A percentile compares a stretch with the other conserved stretches of the same genome.
Conservation (phyloP, 1,140 invertebrate genomes). For the Drosophila mayri region DNA sequence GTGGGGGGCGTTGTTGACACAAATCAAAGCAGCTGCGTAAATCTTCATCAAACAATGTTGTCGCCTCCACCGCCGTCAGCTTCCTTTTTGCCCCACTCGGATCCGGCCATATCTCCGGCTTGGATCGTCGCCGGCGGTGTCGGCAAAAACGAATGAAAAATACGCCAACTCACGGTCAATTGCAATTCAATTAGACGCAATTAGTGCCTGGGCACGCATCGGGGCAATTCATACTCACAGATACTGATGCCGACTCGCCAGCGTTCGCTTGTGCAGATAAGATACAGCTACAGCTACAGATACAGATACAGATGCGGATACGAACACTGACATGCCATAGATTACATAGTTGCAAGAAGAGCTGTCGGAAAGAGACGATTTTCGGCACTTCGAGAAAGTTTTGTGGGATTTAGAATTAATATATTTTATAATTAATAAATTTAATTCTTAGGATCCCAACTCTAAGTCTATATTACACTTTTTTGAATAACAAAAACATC, state of each 20-base stretch:
- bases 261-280: constrained; percentile 8
- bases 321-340: constrained; percentile 69
- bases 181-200: constrained; percentile 83
- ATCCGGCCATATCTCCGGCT: constrained; percentile 35
- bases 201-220: constrained; percentile 76
- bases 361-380: constrained; percentile 21
- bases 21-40: constrained; percentile 80
- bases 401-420: not conserved
- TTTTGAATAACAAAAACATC: not conserved
- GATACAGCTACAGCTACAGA: constrained; percentile 47
- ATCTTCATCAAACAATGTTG: constrained; percentile 72
- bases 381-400: constrained; percentile 17
- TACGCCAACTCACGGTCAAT: constrained; percentile 82
- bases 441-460: not conserved
- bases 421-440: not conserved
- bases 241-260: not conserved
- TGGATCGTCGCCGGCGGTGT: constrained; percentile 26
- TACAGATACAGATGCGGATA: constrained; percentile 40
- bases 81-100: constrained; percentile 13
- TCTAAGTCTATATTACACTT: not conserved
- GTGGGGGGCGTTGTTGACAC: constrained; percentile 64
- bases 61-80: constrained; percentile 19
- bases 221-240: constrained; percentile 39
- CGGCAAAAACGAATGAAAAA: constrained; percentile 72
- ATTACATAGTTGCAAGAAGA: constrained; percentile 71